A percentile compares a stretch with the other conserved stretches of the same genome.
Evolutionary conservation across 2,797 vertebrate genomes (phyloP).

Genomic region (Hydrolagus colliei): DNA sequence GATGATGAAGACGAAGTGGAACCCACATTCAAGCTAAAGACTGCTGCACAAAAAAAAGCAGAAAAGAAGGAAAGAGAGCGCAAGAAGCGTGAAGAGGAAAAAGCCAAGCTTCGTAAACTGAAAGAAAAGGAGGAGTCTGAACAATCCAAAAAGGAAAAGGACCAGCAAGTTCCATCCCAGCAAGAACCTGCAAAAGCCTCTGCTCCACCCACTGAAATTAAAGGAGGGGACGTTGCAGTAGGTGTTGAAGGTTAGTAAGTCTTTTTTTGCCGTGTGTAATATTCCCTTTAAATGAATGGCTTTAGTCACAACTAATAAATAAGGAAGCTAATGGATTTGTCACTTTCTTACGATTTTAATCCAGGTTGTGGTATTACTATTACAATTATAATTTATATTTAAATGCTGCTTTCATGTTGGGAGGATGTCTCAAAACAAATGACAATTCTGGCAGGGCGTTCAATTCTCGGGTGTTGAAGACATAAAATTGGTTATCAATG

Average conservation of each 20-base stretch:
- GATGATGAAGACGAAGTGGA: slow-evolving; percentile 59
- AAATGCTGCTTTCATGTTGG: too few species aligned
- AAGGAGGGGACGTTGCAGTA: slow-evolving; percentile 41
- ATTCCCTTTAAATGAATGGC: neutral
- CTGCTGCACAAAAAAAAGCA: slow-evolving; percentile 90
- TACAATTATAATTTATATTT: too few species aligned
- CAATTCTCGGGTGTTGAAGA: too few species aligned
- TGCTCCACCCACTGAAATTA: slow-evolving; percentile 43
- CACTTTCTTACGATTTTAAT: too few species aligned
- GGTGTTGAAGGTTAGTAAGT: neutral
- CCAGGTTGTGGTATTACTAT: too few species aligned
- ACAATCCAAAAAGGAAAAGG: slow-evolving; percentile 58
- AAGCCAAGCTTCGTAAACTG: slow-evolving; percentile 70
- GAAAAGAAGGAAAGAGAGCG: slow-evolving; percentile 92
- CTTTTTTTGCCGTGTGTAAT: slow-evolving; percentile 10
- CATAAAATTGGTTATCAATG: too few species aligned
- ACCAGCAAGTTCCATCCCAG: slow-evolving; percentile 44
- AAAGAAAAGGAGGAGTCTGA: slow-evolving; percentile 72
- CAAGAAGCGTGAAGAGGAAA: slow-evolving; percentile 79
- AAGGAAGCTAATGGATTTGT: too few species aligned
- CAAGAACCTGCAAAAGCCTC: slow-evolving; percentile 37
- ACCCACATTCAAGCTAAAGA: slow-evolving; percentile 81
- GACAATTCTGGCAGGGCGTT: too few species aligned
- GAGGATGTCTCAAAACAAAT: too few species aligned
- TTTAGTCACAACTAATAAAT: too few species aligned